Percentiles rank a stretch among this genome's conserved stretches.
phyloP scores from a whole-genome alignment of 92 coral and sea anemone genomes.

The Zoanthus sociatus region DNA sequence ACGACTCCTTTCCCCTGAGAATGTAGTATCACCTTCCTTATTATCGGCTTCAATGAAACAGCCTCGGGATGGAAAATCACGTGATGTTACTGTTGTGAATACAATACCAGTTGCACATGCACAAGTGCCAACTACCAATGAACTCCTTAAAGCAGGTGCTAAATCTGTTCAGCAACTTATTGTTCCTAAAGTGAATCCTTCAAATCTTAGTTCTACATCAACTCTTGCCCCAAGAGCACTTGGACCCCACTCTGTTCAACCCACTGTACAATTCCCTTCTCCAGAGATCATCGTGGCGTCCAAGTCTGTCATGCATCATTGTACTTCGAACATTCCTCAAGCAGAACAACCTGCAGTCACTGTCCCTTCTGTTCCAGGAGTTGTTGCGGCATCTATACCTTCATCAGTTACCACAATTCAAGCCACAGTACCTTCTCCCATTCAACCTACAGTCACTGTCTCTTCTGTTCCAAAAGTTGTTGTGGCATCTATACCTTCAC shows the following conservation, averaged over 20 bases:
- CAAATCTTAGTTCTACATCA: conserved; percentile 6
- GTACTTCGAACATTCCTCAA: too few relatives aligned
- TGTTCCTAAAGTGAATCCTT: background rate
- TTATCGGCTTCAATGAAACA: background rate
- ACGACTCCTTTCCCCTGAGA: background rate
- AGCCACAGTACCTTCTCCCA: too few relatives aligned
- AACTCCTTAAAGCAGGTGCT: background rate
- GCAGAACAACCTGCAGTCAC: too few relatives aligned
- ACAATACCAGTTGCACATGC: conserved; percentile 4
- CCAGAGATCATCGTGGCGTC: background rate
- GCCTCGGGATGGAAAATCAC: background rate
- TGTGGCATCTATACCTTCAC: background rate
- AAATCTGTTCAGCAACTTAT: conserved; percentile 2
- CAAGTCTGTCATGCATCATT: background rate
- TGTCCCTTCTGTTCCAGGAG: too few relatives aligned
- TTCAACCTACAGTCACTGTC: too few relatives aligned
- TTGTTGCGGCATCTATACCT: too few relatives aligned
- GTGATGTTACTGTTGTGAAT: background rate
- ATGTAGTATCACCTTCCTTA: conserved; percentile 5
- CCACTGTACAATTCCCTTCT: conserved; percentile 9
- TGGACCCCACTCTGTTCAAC: background rate
- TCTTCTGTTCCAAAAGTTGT: too few relatives aligned
- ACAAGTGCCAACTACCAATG: conserved; percentile 15
- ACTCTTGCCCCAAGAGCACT: background rate
- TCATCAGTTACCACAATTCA: background rate